Base-by-base conservation (phyloP, 2,888 invertebrate species). In the Andrena chrysosceles region DNA sequence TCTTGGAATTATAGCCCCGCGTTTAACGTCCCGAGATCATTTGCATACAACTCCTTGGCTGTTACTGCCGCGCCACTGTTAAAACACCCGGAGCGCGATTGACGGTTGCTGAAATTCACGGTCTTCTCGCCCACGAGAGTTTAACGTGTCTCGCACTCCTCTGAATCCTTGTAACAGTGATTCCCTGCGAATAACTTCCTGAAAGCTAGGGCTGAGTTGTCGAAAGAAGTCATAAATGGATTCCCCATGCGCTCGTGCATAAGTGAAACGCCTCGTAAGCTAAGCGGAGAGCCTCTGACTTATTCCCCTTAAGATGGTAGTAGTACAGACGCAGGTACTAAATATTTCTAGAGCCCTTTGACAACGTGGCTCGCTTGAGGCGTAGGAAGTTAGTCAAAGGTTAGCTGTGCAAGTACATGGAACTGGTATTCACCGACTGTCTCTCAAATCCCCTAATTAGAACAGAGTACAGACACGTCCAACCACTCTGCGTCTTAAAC, bases 31-130 rank as follows among this genome's bases (percentile, higher is more conserved):
- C 16, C 66, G 7, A 7, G 49, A 73, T 74, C 60, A 82, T 83
- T 77, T 82, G 71, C 83, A 63, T 67, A n/a, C 56, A 72, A 67
- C 63, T 71, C 48, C 83, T 56, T 13, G 70, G 59, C 66, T 70
- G 70, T 77, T 77, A 56, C 69, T 31, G 35, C 31, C 42, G 3
- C 42, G 23, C 4, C 31, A 7, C 10, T 10, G 63, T 70, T 49
- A 48, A 60, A 33, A 33, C 23, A 35, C 26, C 23, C 26, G 1
- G 8, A 59, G 35, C 31, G 56, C 29, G 31, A 54, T 69, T 33
- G 81, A 64, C 52, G 31, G 23, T 62, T 26, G 20, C 23, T 54
- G 59, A 72, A 81, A 81, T 82, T 82, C 67, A 73, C 68, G 60
- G 31, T 31, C 42, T 48, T 66, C 66, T 56, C 54, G 16, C 48